Conservation (phyloP, 2,113 vertebrate genomes). For the Murina feae region DNA sequence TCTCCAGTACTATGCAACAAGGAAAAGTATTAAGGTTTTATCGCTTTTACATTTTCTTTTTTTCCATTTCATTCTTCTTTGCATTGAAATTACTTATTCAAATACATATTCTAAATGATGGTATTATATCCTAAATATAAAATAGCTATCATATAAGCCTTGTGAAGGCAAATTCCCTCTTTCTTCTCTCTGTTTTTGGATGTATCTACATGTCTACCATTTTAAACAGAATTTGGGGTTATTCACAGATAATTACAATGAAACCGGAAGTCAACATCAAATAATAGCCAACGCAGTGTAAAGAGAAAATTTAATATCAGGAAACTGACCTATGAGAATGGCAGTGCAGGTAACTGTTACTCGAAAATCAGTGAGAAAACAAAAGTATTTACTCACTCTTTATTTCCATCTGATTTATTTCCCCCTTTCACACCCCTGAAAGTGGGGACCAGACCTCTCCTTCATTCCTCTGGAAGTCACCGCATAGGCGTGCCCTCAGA, state of each 20-base stretch:
- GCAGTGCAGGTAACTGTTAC: accelerated
- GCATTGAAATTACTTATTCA: not conserved
- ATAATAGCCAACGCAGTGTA: accelerated
- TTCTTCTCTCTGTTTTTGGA: not conserved
- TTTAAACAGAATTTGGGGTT: not conserved
- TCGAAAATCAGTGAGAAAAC: not conserved
- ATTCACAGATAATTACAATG: not conserved
- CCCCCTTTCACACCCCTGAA: too few relatives aligned
- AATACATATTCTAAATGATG: not conserved
- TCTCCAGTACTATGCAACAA: accelerated
- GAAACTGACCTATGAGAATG: not conserved
- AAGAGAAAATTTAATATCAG: too few relatives aligned
- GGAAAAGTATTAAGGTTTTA: not conserved
- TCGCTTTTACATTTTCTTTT: not conserved
- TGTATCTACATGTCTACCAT: not conserved
- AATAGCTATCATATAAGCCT: accelerated
- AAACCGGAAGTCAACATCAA: not conserved
- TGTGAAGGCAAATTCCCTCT: accelerated
- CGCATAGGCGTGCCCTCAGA: accelerated
- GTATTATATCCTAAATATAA: not conserved
- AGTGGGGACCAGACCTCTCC: not conserved
- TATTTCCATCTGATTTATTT: accelerated
- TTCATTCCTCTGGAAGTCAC: not conserved
- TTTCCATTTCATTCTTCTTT: not conserved
- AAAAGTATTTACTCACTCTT: too few relatives aligned